Evolutionary conservation across 2,888 invertebrate species (phyloP), one percentile per base, ranked within the genome.

Genomic region (Boloria selene): DNA sequence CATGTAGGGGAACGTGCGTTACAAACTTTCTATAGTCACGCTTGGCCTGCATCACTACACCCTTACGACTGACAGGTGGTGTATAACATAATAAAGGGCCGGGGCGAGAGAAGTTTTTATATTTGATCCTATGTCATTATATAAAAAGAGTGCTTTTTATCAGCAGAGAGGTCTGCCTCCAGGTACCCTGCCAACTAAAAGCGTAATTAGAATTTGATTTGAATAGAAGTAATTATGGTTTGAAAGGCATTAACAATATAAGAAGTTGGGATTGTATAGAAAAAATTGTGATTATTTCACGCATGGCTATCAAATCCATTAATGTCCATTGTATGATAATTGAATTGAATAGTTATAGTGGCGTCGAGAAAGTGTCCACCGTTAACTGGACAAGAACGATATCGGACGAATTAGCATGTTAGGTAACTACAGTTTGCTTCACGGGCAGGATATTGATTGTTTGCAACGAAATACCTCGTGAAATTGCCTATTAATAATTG

Each of bases 261-360:
- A 38, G 14, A 14, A 7, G 42, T 42, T 42, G 14, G 18, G 14
- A 13, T 44, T 44, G 18, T 22, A 44, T 7, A 42, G 42, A 17
- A 17, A 42, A 42, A 42, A 55, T 17, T 17, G 4, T 59, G 49
- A 50, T 50, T 51, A 52, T 52, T 47, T 42, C 14, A 49, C 50
- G 47, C 56, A 73, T 76, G 76, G 77, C 45, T 61, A 69, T 70
- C 56, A 70, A 69, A 68, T 73, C 77, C 78, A 81, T 83, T 81
- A 79, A 80, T 77, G 79, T 78, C 76, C 76, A 87, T 87, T 89
- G 86, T 88, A 87, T 89, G 85, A 79, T 85, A 88, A 86, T 85
- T 77, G 44, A 54, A 50, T 53, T 26, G 61, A 45, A 56, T 49
- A 52, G 75, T 68, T 73, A 70, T 74, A 75, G 73, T 75, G 31